These are phyloP conservation scores for Pemphigus obesinymphae DNA, from an alignment of 1,140 invertebrate species.

Conservation along the genomic window DNA sequence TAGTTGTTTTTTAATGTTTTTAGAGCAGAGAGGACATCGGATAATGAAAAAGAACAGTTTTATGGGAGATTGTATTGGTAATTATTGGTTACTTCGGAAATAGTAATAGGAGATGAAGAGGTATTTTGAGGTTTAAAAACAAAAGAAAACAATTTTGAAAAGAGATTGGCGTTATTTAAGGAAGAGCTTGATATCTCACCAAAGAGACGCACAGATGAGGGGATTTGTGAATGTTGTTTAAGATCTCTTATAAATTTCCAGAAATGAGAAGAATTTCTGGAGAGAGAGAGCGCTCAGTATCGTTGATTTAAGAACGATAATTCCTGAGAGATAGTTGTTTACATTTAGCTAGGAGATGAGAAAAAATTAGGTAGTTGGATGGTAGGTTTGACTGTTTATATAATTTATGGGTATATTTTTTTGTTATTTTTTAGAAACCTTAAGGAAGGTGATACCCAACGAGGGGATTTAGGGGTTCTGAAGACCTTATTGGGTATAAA, in stretches of 20 bases:
- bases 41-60: neutral
- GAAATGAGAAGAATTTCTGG: neutral
- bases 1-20: neutral
- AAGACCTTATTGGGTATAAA: no score
- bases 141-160: no score
- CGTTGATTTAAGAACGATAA: neutral
- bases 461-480: no score
- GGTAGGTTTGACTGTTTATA: no score
- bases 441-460: no score
- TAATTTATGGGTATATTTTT: no score
- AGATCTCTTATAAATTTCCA: neutral
- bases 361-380: neutral
- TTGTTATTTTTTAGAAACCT: no score
- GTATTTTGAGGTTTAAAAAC: no score
- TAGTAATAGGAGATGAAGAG: neutral
- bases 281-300: neutral
- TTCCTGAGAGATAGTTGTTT: neutral
- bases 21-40: neutral
- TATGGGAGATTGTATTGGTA: neutral
- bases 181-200: no score
- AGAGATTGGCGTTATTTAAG: no score
- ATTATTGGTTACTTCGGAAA: neutral
- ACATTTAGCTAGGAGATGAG: neutral
- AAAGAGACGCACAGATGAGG: neutral
- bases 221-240: neutral